Base-by-base conservation (phyloP, 2,888 invertebrate species). In the Leptura quadrifasciata region DNA sequence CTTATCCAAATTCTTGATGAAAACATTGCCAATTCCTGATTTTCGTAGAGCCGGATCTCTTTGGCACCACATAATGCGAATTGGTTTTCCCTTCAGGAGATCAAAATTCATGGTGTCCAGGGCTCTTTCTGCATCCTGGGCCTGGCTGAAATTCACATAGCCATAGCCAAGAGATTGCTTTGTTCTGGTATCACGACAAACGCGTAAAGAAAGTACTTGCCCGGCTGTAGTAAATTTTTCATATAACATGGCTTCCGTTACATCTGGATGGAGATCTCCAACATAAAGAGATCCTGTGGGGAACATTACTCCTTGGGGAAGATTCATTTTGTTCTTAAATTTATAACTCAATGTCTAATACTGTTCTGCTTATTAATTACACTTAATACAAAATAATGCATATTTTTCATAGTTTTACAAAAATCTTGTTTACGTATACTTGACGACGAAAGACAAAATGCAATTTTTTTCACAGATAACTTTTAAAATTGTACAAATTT, bases 41-140 rank as follows among this genome's bases (percentile, higher is more conserved):
- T 98, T 97, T 85, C 99, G 94, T 77, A 99, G 92, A 27, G 98
- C 98, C 35, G 99, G 99, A 91, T 99, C 99, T 86, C 99, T 94
- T 91, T 99, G 99, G 82, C 98, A 98, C 99, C 99, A 99, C 99
- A 99, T 99, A 87, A 99, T 99, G 88, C 99, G 94, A 88, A 99
- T 99, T 79, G 99, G 99, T 88, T 97, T 95, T 84, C 97, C 97
- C 90, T 97, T 98, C 85, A 99, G 93, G 87, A 96, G 93, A 91
- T 99, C 99, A 90, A 99, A 99, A 90, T 99, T 99, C 99, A 99
- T 99, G 61, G 98, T 98, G 90, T 99, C 99, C 86, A 99, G 91
- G 77, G 99, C 99, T 88, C 98, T 94, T 91, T 99, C 99, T 89
- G 99, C 99, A 92, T 99, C 99, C 84, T 96, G 95, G 84, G 98